Evolutionary conservation across 2,888 invertebrate species (phyloP).

Genomic region (Stenodema calcarata): DNA sequence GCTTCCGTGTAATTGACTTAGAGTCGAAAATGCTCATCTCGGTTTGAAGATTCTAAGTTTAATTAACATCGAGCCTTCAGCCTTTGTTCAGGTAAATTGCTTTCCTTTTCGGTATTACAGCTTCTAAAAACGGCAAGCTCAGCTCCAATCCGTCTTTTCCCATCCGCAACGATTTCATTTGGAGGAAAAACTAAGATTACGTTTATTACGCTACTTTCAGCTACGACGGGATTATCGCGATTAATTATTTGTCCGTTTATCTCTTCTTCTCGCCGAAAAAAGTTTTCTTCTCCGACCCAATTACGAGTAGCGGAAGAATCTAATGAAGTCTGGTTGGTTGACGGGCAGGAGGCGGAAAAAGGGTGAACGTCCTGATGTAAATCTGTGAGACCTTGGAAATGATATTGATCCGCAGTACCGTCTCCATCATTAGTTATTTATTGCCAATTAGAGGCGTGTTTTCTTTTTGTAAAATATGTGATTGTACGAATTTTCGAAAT

Average conservation of each 20-base stretch:
- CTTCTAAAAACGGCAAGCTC: conserved; percentile 23
- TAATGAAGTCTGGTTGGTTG: neutral
- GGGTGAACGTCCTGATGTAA: neutral
- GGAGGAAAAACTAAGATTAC: neutral
- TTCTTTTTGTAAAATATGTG: too few species aligned
- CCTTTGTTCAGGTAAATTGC: conserved; percentile 40
- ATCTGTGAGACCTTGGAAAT: neutral
- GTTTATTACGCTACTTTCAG: neutral
- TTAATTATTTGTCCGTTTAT: conserved; percentile 11
- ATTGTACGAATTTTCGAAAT: too few species aligned
- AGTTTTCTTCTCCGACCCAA: neutral
- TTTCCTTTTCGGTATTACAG: conserved; percentile 26
- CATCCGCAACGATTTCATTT: neutral
- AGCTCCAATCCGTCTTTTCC: neutral
- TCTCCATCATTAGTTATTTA: too few species aligned
- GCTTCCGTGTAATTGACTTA: conserved; percentile 30
- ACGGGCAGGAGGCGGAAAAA: neutral
- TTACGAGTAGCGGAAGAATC: neutral
- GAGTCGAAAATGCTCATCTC: conserved; percentile 8
- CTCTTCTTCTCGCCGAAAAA: neutral
- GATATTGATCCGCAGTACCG: too few species aligned
- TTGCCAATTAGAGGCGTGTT: too few species aligned
- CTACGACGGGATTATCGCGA: conserved; percentile 18
- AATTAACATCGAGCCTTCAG: conserved; percentile 29
- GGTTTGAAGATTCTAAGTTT: conserved; percentile 33